phyloP scores from a whole-genome alignment of 2,113 vertebrate genomes.

The Cichladusa arquata region DNA sequence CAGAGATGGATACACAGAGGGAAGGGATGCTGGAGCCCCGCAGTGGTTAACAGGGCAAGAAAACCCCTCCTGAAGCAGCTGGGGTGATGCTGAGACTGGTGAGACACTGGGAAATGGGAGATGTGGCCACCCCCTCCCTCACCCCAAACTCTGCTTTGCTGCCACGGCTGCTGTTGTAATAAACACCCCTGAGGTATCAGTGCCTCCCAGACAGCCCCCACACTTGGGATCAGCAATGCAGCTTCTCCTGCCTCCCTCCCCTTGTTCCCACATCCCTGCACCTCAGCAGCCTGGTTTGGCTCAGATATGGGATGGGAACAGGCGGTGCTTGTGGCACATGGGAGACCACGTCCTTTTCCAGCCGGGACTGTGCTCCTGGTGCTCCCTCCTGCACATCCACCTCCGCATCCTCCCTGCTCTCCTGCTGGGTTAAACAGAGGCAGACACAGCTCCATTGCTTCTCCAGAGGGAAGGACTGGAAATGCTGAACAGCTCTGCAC shows the following conservation, averaged over 20 bases:
- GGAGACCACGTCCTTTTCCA: fast-evolving
- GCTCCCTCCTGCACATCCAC: not conserved
- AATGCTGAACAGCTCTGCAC: not conserved
- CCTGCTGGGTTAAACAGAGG: not conserved
- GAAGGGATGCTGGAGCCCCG: not conserved
- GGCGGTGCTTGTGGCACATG: fast-evolving
- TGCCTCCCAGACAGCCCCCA: not conserved
- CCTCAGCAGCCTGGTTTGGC: not conserved
- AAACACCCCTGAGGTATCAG: not conserved
- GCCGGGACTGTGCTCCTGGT: fast-evolving
- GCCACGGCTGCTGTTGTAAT: not conserved
- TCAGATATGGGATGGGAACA: not conserved
- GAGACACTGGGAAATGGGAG: not conserved
- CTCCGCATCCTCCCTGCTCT: not conserved
- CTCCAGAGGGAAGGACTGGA: fast-evolving
- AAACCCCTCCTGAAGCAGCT: not conserved
- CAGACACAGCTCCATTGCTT: fast-evolving
- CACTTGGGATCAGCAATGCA: not conserved
- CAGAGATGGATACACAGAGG: not conserved
- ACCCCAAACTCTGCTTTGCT: not conserved
- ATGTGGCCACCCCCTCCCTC: not conserved
- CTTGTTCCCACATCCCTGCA: not conserved
- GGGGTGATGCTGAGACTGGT: not conserved
- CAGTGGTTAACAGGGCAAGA: not conserved
- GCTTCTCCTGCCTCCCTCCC: not conserved